phyloP scores from a whole-genome alignment of 2,797 vertebrate species.

The Pteronotus mesoamericanus region DNA sequence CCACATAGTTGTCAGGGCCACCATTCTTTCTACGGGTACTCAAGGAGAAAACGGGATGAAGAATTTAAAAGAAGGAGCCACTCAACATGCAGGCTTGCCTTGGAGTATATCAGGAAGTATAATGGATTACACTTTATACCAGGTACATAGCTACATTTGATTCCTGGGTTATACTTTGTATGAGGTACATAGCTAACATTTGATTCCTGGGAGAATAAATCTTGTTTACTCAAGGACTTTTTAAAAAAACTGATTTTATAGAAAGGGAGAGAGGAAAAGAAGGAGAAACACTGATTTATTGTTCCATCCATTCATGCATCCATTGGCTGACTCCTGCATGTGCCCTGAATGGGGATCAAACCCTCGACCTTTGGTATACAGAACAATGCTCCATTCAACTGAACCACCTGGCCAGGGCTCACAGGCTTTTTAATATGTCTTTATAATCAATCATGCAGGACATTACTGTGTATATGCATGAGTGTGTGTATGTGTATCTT shows the following conservation, averaged over 20 bases:
- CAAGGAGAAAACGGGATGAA: slow-evolving; percentile 32
- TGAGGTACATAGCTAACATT: background rate
- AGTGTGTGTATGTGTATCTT: background rate
- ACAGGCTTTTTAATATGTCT: background rate
- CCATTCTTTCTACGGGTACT: slow-evolving; percentile 15
- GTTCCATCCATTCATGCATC: background rate
- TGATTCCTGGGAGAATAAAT: slow-evolving; percentile 16
- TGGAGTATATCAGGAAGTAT: background rate
- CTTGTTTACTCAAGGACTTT: background rate
- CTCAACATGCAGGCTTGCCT: background rate
- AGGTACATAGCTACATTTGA: background rate
- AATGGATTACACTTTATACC: background rate
- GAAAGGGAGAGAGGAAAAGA: background rate
- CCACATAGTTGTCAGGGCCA: background rate
- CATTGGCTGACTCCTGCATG: background rate
- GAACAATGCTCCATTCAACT: background rate
- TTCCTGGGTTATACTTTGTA: slow-evolving; percentile 6
- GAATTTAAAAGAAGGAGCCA: slow-evolving; percentile 1
- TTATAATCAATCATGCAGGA: background rate
- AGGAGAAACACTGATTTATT: background rate
- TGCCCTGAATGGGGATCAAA: background rate
- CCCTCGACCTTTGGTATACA: background rate
- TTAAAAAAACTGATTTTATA: background rate
- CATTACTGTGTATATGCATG: background rate
- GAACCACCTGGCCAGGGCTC: background rate